Evolutionary conservation across 2,797 vertebrate species (phyloP).

Genomic region (Sciurus carolinensis): DNA sequence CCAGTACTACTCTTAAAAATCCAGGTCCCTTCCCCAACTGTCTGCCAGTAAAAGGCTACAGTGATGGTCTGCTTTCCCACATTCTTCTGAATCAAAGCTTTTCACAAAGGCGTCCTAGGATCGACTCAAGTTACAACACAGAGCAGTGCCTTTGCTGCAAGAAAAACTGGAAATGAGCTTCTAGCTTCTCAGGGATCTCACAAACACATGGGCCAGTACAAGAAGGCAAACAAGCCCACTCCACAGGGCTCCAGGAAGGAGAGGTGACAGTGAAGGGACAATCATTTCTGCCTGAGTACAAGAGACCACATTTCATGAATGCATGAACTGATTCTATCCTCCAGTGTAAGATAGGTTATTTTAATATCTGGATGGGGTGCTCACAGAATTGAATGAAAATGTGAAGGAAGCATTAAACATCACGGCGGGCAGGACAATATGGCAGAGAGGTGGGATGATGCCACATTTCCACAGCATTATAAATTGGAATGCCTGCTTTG

Average conservation of each 20-base stretch:
- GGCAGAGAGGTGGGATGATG: accelerated
- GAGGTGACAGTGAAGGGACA: background rate
- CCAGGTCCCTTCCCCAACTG: no score
- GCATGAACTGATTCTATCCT: background rate
- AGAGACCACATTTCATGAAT: background rate
- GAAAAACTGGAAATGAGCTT: background rate
- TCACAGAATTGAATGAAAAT: background rate
- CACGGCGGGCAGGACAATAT: background rate
- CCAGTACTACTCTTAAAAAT: background rate
- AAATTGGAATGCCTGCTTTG: background rate
- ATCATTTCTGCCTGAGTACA: background rate
- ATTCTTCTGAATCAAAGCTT: background rate
- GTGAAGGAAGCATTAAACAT: background rate
- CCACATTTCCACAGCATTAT: background rate
- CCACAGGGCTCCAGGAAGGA: background rate
- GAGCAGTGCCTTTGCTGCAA: background rate
- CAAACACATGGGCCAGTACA: background rate
- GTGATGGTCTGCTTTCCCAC: no score
- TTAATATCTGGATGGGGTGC: background rate
- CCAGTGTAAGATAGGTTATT: background rate
- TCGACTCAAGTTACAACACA: background rate
- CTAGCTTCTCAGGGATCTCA: background rate
- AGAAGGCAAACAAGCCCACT: background rate
- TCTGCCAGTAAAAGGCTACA: background rate
- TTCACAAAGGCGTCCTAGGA: background rate